Percentiles rank a stretch among this genome's conserved stretches.
Conservation (phyloP, 2,888 invertebrate genomes). For the Oscheius sp. region DNA sequence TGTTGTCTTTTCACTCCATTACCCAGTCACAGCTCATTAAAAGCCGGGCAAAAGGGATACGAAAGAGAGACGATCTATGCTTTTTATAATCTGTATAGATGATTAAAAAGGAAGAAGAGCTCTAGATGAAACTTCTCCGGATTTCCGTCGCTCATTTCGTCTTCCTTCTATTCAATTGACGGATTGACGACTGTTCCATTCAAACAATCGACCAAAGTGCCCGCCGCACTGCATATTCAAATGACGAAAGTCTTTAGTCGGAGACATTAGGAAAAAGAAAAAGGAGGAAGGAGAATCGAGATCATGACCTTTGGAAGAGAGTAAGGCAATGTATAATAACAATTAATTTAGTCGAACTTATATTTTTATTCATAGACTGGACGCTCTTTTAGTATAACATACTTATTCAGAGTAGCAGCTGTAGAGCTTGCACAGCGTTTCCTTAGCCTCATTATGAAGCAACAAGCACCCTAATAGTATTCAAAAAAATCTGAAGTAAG, state of each 20-base stretch:
- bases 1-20: background rate
- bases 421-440: too few species aligned
- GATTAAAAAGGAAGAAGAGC: background rate
- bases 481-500: too few species aligned
- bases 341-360: background rate
- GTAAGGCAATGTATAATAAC: background rate
- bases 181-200: conserved; percentile 24
- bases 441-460: too few species aligned
- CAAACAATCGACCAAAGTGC: conserved; percentile 29
- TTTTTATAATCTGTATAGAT: too few species aligned
- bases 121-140: conserved; percentile 11
- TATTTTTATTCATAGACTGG: background rate
- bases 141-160: conserved; percentile 24
- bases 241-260: conserved; percentile 29
- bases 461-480: too few species aligned
- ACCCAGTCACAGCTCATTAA: background rate
- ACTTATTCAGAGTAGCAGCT: background rate
- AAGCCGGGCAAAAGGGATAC: background rate
- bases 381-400: background rate
- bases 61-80: background rate
- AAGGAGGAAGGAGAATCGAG: background rate
- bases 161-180: conserved; percentile 19
- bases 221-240: conserved; percentile 28
- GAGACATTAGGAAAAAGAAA: conserved; percentile 3
- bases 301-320: background rate